Conservation (phyloP, 2,888 invertebrate species). For the Drosophila recens region DNA sequence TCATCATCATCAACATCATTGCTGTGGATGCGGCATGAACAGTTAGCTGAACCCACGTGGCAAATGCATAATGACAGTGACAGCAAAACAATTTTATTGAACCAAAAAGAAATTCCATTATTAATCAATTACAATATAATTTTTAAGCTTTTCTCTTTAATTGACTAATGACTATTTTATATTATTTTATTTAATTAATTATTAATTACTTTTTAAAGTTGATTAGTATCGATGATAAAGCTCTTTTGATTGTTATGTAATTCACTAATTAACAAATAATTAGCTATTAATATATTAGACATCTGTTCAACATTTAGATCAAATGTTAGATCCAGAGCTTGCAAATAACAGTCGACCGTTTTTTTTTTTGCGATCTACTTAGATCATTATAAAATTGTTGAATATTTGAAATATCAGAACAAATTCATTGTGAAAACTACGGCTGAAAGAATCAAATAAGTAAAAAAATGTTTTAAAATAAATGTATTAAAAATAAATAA, state of each 20-base stretch:
- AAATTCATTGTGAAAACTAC: no score
- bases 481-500: no score
- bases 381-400: no score
- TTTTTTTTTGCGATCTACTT: no score
- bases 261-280: not conserved
- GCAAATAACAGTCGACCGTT: no score
- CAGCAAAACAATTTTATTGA: not conserved
- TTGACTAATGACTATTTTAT: not conserved
- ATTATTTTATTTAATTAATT: no score
- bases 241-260: not conserved
- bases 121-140: constrained; percentile 33
- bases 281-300: not conserved
- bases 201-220: not conserved
- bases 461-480: no score
- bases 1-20: constrained; percentile 34
- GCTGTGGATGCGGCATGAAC: constrained; percentile 26
- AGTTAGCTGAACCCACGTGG: constrained; percentile 36
- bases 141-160: constrained; percentile 7
- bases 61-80: constrained; percentile 38
- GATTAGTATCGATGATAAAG: not conserved
- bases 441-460: no score
- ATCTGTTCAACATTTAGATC: no score
- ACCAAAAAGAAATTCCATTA: constrained; percentile 29
- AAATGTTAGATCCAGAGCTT: no score
- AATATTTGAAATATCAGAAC: no score